Conservation (phyloP, 2,797 vertebrate species). For the Xerus rutilus region DNA sequence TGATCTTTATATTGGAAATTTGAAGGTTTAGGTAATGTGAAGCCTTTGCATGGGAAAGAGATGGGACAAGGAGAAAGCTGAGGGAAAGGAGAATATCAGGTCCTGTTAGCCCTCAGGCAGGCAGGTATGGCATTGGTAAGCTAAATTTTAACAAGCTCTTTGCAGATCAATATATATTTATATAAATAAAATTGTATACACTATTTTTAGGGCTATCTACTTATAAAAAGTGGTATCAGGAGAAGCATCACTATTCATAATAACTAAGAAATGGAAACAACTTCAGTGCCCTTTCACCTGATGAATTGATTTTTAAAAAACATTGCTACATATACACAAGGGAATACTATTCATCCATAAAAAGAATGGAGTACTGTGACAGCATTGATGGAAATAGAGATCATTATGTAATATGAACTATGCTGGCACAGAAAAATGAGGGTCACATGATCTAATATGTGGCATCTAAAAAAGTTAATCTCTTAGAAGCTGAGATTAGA, state of each 20-base stretch:
- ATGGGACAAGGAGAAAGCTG: neutral
- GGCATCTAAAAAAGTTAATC: neutral
- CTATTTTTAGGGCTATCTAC: neutral
- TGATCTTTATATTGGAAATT: neutral
- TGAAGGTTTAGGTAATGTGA: neutral
- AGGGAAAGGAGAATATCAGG: neutral
- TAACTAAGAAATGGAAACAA: neutral
- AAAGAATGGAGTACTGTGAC: neutral
- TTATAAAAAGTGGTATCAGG: neutral
- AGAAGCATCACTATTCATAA: neutral
- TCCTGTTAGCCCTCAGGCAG: neutral
- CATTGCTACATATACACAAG: neutral
- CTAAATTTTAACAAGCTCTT: neutral
- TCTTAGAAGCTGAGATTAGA: neutral
- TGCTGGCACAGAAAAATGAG: too few relatives aligned
- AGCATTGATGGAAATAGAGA: neutral
- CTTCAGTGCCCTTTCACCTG: too few relatives aligned
- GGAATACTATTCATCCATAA: neutral
- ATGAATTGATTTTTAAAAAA: neutral
- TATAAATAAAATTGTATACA: neutral
- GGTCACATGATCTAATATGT: too few relatives aligned
- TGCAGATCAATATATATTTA: neutral
- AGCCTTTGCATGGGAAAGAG: neutral
- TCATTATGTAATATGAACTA: neutral
- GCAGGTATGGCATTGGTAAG: rapidly evolving